A percentile compares a stretch with the other conserved stretches of the same genome.
Conservation (phyloP, 2,797 vertebrate species). For the Arctocebus calabarensis region DNA sequence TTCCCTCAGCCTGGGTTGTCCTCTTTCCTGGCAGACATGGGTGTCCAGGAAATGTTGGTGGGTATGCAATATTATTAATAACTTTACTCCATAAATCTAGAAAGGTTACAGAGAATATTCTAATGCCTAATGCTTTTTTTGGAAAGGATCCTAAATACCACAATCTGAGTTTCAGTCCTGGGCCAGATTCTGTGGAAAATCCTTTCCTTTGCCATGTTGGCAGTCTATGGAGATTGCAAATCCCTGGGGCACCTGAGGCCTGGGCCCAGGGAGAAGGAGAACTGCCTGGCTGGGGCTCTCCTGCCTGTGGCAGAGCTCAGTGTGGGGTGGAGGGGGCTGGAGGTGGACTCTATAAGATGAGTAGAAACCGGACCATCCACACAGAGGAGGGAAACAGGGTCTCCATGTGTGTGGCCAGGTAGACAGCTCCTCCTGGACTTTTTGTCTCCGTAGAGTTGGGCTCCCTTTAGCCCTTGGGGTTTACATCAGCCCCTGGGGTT, state of each 20-base stretch:
- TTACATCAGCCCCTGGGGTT: too few relatives aligned
- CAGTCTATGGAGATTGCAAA: rapidly evolving
- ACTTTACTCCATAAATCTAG: not conserved
- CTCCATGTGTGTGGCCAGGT: too few relatives aligned
- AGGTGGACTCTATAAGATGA: too few relatives aligned
- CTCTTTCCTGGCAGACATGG: not conserved
- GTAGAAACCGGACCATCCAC: too few relatives aligned
- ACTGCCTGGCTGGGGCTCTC: not conserved
- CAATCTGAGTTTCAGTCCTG: not conserved
- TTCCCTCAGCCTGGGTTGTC: not conserved
- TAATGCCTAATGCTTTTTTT: not conserved
- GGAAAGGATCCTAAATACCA: not conserved
- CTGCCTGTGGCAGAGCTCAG: too few relatives aligned
- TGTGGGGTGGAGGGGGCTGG: too few relatives aligned
- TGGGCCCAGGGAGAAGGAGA: not conserved
- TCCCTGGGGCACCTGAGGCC: not conserved
- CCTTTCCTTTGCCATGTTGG: rapidly evolving
- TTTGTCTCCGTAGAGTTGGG: too few relatives aligned
- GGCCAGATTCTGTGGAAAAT: not conserved
- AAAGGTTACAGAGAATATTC: not conserved
- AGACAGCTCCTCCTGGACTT: too few relatives aligned
- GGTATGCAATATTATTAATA: not conserved
- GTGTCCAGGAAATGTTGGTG: not conserved
- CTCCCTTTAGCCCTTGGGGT: too few relatives aligned
- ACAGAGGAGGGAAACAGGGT: too few relatives aligned